phyloP scores from a whole-genome alignment of 2,113 vertebrate species.

The Malurus alboscapulatus region DNA sequence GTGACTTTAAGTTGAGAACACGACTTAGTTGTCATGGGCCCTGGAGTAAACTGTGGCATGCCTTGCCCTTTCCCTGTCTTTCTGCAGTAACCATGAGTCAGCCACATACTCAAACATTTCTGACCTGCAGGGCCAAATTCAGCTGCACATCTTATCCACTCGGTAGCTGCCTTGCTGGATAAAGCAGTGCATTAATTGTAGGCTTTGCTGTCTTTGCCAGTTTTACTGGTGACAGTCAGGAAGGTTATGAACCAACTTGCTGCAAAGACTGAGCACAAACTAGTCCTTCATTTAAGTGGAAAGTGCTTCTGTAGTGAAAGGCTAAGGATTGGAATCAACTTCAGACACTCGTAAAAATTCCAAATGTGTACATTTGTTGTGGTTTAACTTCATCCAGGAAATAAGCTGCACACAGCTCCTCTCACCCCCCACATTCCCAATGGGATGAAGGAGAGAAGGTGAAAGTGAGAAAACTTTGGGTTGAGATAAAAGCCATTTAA shows the following conservation, averaged over 20 bases:
- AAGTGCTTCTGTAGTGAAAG: neutral
- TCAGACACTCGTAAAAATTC: neutral
- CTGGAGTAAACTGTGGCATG: neutral
- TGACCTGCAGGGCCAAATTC: neutral
- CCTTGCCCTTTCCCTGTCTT: neutral
- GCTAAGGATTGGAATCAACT: neutral
- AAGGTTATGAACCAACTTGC: neutral
- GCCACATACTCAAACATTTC: neutral
- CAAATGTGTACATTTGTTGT: neutral
- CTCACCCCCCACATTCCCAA: neutral
- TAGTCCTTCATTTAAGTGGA: neutral
- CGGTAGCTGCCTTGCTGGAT: neutral
- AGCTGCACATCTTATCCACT: neutral
- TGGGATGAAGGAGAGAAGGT: neutral
- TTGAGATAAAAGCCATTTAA: neutral
- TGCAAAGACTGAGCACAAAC: neutral
- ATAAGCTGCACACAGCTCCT: neutral
- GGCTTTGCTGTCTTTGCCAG: neutral
- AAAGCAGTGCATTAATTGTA: neutral
- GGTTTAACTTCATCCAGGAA: neutral
- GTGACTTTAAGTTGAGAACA: conserved; percentile 27
- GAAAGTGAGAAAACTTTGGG: neutral
- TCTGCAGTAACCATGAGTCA: neutral
- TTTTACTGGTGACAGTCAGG: neutral
- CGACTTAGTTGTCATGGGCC: neutral